A percentile compares a stretch with the other conserved stretches of the same genome.
phyloP scores from a whole-genome alignment of 1,140 invertebrate genomes.

The Drosophila bipectinata region DNA sequence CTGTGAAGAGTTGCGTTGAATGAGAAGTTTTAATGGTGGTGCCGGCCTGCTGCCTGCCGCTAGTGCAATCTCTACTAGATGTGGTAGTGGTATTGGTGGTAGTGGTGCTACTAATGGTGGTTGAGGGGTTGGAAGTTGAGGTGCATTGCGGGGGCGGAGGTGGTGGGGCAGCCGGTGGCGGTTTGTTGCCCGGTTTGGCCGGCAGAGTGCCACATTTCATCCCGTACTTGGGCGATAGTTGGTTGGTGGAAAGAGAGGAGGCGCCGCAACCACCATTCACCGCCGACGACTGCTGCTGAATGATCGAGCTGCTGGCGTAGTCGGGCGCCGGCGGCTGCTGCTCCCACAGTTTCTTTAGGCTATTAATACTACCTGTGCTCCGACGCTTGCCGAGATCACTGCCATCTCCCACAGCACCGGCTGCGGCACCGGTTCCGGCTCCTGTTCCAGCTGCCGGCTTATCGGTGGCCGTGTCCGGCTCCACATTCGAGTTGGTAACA shows the following conservation, averaged over 20 bases:
- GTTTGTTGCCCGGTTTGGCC: slow-evolving; percentile 61
- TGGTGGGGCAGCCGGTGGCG: slow-evolving; percentile 77
- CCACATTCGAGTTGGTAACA: slow-evolving; percentile 61
- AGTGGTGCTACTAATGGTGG: slow-evolving; percentile 34
- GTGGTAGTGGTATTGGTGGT: slow-evolving; percentile 36
- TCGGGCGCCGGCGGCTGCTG: slow-evolving; percentile 85
- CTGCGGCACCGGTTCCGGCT: slow-evolving; percentile 3
- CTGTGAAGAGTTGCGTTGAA: slow-evolving; percentile 83
- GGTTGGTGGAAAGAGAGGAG: slow-evolving; percentile 21
- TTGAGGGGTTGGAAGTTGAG: slow-evolving; percentile 35
- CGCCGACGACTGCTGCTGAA: slow-evolving; percentile 39
- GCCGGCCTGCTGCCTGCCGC: slow-evolving; percentile 36
- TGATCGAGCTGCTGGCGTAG: slow-evolving; percentile 78
- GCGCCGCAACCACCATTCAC: slow-evolving; percentile 28
- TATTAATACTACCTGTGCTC: slow-evolving; percentile 96
- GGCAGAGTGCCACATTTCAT: slow-evolving; percentile 44
- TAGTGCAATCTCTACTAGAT: slow-evolving; percentile 38
- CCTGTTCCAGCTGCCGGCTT: background rate
- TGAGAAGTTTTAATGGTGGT: slow-evolving; percentile 76
- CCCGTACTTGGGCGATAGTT: slow-evolving; percentile 79
- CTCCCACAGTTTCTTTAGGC: slow-evolving; percentile 96
- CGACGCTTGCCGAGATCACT: slow-evolving; percentile 91
- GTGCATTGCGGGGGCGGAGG: slow-evolving; percentile 72
- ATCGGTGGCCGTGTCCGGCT: slow-evolving; percentile 29
- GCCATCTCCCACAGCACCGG: slow-evolving; percentile 85